Evolutionary conservation across 2,113 vertebrate genomes (phyloP), one percentile per base, ranked within the genome.

Genomic region (Elgaria multicarinata): DNA sequence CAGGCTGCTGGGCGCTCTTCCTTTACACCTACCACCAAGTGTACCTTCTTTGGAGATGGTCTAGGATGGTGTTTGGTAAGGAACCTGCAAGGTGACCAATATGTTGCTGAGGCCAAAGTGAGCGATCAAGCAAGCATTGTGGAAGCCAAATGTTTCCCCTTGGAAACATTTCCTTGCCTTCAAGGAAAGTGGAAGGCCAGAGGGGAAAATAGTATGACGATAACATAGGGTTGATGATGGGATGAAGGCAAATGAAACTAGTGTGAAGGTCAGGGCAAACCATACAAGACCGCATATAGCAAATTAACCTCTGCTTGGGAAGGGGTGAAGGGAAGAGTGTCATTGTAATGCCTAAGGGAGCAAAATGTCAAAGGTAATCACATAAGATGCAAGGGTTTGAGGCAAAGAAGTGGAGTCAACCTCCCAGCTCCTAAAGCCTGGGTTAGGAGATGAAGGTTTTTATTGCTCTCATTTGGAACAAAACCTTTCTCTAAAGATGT

Each of bases 391-490:
- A 31, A 50, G 24, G 31, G 66, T 26, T 74, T 75, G 69, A 80
- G 75, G 8, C 14, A 18, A 75, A 82, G 0, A 76, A 16, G 20
- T 74, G 24, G 75, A 88, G 81, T 14, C 20, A 75, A 28, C 85
- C 16, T 92, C 26, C 67, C 24, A n/a, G 33, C 39, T 92, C 28
- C 50, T 92, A 44, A n/a, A 79, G 36, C 5, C 53, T 26, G 67
- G 55, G 74, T 85, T 72, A 87, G 44, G 0, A 1, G 53, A 14
- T 12, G 6, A 85, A 72, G 18, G 46, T 62, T n/a, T 22, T 80
- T 76, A 39, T 24, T 89, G 33, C 13, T 90, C 80, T 89, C 66
- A 83, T 90, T 87, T 89, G 67, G 22, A 93, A 89, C 79, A 72
- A 86, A 83, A 3, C 3, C 58, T 71, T 89, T 76, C 64, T 85